Conservation (phyloP, 2,113 vertebrate genomes). For the Crotalus horridus region DNA sequence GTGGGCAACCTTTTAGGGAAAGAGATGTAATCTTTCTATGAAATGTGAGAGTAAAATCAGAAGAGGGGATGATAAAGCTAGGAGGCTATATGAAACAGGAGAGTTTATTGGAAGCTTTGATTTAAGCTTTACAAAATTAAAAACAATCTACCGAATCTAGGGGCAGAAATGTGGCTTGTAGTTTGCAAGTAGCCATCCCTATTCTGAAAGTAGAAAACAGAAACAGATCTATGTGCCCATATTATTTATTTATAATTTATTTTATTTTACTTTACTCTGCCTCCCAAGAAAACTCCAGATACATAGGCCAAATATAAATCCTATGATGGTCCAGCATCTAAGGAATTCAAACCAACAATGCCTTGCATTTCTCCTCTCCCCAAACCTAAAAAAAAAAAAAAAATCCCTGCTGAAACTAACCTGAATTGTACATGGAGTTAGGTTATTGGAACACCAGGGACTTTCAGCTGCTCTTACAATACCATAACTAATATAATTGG, state of each 20-base stretch:
- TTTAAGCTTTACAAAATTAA: not conserved
- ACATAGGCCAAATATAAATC: not conserved
- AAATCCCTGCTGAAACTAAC: not conserved
- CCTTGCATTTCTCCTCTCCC: not conserved
- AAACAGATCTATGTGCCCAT: not conserved
- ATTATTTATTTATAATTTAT: not conserved
- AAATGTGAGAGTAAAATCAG: not conserved
- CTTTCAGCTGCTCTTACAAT: not conserved
- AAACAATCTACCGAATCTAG: not conserved
- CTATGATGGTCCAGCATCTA: not conserved
- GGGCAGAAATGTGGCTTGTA: not conserved
- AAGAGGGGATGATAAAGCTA: not conserved
- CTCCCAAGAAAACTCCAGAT: not conserved
- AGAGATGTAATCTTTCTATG: not conserved
- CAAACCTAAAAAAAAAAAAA: not conserved
- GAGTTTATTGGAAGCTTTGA: not conserved
- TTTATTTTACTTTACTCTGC: not conserved
- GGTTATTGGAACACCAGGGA: not conserved
- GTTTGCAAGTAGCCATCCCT: not conserved
- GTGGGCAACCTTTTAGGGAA: not conserved
- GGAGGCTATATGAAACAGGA: not conserved
- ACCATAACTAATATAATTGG: not conserved
- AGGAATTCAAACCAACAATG: not conserved
- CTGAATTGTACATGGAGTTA: not conserved
- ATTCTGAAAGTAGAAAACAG: not conserved